Base-by-base conservation (phyloP, 2,797 vertebrate genomes). In the Gymnoscopelus microlampas region DNA sequence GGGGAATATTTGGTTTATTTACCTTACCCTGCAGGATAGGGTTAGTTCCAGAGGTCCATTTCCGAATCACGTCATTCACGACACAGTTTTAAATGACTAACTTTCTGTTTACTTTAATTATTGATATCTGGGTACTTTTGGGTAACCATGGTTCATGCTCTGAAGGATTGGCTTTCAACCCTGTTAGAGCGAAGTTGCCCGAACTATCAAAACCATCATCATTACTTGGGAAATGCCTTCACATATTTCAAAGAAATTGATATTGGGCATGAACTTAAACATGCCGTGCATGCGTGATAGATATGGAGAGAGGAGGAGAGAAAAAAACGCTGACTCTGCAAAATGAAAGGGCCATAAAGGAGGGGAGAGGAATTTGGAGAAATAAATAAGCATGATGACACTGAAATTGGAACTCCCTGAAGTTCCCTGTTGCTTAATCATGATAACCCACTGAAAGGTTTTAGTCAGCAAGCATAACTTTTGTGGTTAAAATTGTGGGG, bases 61-160 rank as follows among this genome's bases (percentile, higher is more conserved):
- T 87, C 79, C 85, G 80, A 85, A 87, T 87, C 80, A 60, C 63
- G 70, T 79, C 74, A 70, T 53, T 79, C 61, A 76, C 77, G 63
- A 47, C 10, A 19, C 12, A 6, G 51, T 56, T 39, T 86, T 57
- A 73, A 91, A 88, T 87, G 81, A 78, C 86, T 90, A 90, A 90
- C 89, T 84, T 91, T 84, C 8, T 89, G 77, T 91, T 89, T 78
- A 73, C 80, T 80, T 66, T 83, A 66, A 73, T 80, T 61, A 71
- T 68, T 60, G 71, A 80, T 86, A 88, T 78, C 78, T 48, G 69
- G 65, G 77, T 82, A 84, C 74, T 82, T 82, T 88, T 76, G 63
- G 70, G 71, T 68, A 85, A 67, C 53, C 84, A 79, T 89, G 83
- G 80, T 79, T 77, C 84, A 70, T 85, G 76, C 72, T 81, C 87